Evolutionary conservation across 2,888 invertebrate species (phyloP), one percentile per base, ranked within the genome.

Genomic region (Nysson spinosus): DNA sequence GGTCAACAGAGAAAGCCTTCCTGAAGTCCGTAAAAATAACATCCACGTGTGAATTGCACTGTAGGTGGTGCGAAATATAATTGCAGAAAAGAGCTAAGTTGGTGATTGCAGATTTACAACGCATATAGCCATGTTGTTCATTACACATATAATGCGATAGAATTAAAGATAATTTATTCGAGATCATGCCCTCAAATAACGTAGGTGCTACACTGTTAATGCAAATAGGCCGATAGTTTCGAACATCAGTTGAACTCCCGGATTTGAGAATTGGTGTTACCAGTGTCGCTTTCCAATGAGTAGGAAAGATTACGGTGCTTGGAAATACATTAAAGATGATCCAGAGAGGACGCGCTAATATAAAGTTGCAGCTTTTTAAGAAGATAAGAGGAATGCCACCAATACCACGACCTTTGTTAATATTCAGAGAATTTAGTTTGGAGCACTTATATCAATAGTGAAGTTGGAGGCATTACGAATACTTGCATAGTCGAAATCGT

Each of bases 191-290:
- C 35, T 74, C 72, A 32, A 74, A 64, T 2, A 72, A 32, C 50
- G 67, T 74, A 7, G 56, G 49, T 9, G 70, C 26, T 5, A 40
- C 12, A 6, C 49, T 49, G 6, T 56, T 35, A 4, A 69, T 50
- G 20, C 52, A 6, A 5, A 71, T 69, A 3, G 68, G 66, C 42
- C 70, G 54, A 28, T 68, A 69, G 14, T 75, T 65, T 22, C 12
- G 5, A 5, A 64, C 47, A 12, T 37, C 9, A 0, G 32, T 17
- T n/a, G 30, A 32, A 17, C 67, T 30, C 11, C 65, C 71, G 0
- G 7, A 17, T 44, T 75, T 73, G 37, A 56, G 63, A 9, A 73
- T 35, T 1, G 70, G 67, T 11, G 46, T 43, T 14, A 71, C 50
- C 2, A 43, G 16, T 7, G 40, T 44, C 7, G 30, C 16, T 58